Conservation (phyloP, 2,888 invertebrate species). For the Heliconius ismenius region DNA sequence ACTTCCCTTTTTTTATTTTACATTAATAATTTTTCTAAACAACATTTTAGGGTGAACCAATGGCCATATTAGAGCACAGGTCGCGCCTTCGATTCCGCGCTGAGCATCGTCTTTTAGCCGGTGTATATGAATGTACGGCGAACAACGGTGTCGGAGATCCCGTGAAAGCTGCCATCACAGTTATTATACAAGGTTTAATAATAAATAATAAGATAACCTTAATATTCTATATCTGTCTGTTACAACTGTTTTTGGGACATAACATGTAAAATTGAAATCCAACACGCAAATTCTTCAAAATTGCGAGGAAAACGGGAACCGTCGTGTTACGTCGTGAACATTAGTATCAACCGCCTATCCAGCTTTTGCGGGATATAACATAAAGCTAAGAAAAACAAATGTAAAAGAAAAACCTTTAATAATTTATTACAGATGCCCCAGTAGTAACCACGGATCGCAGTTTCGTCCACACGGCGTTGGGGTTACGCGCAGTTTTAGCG, state of each 20-base stretch:
- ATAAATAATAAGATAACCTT: too few species aligned
- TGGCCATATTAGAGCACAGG: slow-evolving; percentile 83
- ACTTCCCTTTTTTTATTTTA: too few species aligned
- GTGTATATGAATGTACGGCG: slow-evolving; percentile 87
- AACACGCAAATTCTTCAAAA: not conserved
- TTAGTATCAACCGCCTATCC: not conserved
- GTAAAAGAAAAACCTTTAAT: too few species aligned
- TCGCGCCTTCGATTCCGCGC: slow-evolving; percentile 84
- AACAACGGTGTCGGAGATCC: slow-evolving; percentile 89
- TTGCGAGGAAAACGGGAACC: not conserved
- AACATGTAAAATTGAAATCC: too few species aligned
- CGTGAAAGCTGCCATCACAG: slow-evolving; percentile 84
- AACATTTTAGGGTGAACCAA: slow-evolving; percentile 79
- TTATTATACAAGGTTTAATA: slow-evolving; percentile 85
- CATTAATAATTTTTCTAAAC: not conserved
- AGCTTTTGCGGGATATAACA: not conserved
- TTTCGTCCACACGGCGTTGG: slow-evolving; percentile 89
- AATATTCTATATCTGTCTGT: too few species aligned
- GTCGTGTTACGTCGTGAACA: not conserved
- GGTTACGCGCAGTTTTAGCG: slow-evolving; percentile 85
- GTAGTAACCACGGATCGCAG: slow-evolving; percentile 84
- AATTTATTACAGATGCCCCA: slow-evolving; percentile 85
- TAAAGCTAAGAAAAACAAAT: not conserved
- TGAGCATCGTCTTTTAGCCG: slow-evolving; percentile 85
- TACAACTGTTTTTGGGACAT: too few species aligned